Base-by-base conservation (phyloP, 1,140 invertebrate genomes). In the Himalopsyche phryganea region DNA sequence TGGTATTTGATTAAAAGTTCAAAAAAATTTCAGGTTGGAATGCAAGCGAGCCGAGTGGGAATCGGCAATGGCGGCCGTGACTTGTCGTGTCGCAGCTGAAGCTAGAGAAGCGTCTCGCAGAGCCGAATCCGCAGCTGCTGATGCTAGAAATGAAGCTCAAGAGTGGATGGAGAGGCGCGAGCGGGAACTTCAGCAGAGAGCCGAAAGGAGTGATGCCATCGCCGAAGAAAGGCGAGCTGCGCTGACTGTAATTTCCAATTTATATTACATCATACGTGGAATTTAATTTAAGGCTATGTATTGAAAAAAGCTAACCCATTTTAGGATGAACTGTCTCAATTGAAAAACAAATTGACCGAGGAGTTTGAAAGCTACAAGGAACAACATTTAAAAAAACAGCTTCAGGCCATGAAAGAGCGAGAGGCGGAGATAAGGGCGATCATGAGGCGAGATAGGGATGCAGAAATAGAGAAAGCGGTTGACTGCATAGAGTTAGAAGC, bases 401-500 rank as follows among this genome's bases (percentile, higher is more conserved):
- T 71, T 35, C 6, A 69, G 45, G 33, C 68, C 4, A 44, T 77
- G 10, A 77, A 74, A 52, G 69, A 67, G 66, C 75, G 68, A 64
- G 70, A 73, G 66, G 63, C 66, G 14, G 76, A 78, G 64, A 75
- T 78, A 68, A n/a, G 69, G 1, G 68, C 71, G 2, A 69, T 76
- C 49, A 68, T 75, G 54, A 72, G 74, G 66, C 58, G 67, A 20
- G 76, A 77, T 52, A 48, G 76, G 47, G 76, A 78, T 60, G 72
- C 66, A 15, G 76, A 78, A 69, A 78, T 78, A 2, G 76, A 78
- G 60, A 73, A 70, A 17, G 76, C 75, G 3, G 76, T 78, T 14
- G 76, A 78, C 55, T 76, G 71, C 11, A 74, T 78, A 73, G 76
- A 77, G 40, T 69, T 70, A 0, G 76, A 78, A 40, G 76, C 76